Conservation (phyloP, 2,888 invertebrate species). For the Xestia sexstrigata region DNA sequence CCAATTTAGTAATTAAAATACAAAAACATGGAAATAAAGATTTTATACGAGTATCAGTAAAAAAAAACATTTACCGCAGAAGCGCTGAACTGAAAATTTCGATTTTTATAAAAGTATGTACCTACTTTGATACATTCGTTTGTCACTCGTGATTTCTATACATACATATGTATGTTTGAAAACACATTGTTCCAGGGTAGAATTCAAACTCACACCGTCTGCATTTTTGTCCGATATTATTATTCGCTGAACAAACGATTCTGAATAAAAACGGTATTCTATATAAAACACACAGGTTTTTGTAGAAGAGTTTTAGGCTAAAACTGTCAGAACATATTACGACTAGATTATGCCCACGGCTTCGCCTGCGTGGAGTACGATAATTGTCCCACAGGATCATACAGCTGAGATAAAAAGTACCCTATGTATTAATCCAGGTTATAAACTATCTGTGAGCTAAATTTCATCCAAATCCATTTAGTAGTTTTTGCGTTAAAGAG, state of each 20-base stretch:
- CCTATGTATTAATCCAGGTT: too few relatives aligned
- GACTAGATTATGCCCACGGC: too few relatives aligned
- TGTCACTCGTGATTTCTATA: slow-evolving; percentile 28
- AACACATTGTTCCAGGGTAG: slow-evolving; percentile 34
- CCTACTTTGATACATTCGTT: slow-evolving; percentile 9
- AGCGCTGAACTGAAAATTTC: neutral
- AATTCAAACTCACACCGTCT: slow-evolving; percentile 45
- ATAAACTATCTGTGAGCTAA: too few relatives aligned
- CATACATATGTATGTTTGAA: slow-evolving; percentile 35
- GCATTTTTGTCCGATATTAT: slow-evolving; percentile 43
- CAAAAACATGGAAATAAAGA: too few relatives aligned
- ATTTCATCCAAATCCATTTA: too few relatives aligned
- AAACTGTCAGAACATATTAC: slow-evolving; percentile 38
- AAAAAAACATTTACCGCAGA: neutral
- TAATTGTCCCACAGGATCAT: too few relatives aligned
- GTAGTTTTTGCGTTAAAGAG: too few relatives aligned
- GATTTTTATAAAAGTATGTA: neutral
- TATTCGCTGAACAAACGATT: slow-evolving; percentile 54
- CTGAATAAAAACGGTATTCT: slow-evolving; percentile 36
- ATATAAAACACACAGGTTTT: slow-evolving; percentile 40
- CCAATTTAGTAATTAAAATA: too few relatives aligned
- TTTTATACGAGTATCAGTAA: neutral
- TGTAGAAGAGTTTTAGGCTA: slow-evolving; percentile 32
- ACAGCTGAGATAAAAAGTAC: too few relatives aligned
- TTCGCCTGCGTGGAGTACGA: too few relatives aligned